Evolutionary conservation across 30 jellyfish, hydroid and myxozoan species (phyloP).

Genomic region (Calvadosia cruxmelitensis): DNA sequence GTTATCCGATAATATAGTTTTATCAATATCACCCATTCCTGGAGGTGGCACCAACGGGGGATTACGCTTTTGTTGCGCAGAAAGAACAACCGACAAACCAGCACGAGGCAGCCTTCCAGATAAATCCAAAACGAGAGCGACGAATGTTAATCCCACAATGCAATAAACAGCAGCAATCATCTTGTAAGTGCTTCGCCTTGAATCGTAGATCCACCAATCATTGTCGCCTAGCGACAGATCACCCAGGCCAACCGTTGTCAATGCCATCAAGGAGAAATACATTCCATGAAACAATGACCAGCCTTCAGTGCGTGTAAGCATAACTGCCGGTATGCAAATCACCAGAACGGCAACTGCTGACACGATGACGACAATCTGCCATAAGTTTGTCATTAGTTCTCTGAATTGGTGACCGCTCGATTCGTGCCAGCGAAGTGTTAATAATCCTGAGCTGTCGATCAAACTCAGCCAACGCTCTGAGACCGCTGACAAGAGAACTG

Average conservation of each 20-base stretch:
- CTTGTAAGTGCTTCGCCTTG: slow-evolving; percentile 30
- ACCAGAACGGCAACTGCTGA: slow-evolving; percentile 23
- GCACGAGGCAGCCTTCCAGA: slow-evolving; percentile 39
- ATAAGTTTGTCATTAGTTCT: slow-evolving; percentile 1
- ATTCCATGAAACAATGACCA: slow-evolving; percentile 48
- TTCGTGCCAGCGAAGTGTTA: slow-evolving; percentile 10
- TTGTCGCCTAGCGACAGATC: slow-evolving; percentile 45
- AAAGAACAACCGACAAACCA: no score
- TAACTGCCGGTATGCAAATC: slow-evolving; percentile 28
- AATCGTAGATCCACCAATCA: slow-evolving; percentile 31
- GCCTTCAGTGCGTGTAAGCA: slow-evolving; percentile 20
- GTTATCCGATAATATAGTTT: no score
- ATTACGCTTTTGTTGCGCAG: no score
- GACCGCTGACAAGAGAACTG: slow-evolving; percentile 44
- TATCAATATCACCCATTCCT: no score
- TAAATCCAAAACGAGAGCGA: slow-evolving; percentile 32
- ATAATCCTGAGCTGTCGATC: slow-evolving; percentile 1
- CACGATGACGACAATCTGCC: slow-evolving; percentile 5
- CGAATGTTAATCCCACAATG: slow-evolving; percentile 41
- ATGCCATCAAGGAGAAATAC: slow-evolving; percentile 45
- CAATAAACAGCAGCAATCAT: slow-evolving; percentile 28
- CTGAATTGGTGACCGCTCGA: slow-evolving; percentile 11
- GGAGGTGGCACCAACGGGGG: no score
- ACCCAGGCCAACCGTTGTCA: slow-evolving; percentile 73
- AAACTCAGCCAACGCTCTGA: slow-evolving; percentile 35